Evolutionary conservation across 2,888 invertebrate genomes (phyloP), one percentile per base, ranked within the genome.

Genomic region (Dascillus cervinus): DNA sequence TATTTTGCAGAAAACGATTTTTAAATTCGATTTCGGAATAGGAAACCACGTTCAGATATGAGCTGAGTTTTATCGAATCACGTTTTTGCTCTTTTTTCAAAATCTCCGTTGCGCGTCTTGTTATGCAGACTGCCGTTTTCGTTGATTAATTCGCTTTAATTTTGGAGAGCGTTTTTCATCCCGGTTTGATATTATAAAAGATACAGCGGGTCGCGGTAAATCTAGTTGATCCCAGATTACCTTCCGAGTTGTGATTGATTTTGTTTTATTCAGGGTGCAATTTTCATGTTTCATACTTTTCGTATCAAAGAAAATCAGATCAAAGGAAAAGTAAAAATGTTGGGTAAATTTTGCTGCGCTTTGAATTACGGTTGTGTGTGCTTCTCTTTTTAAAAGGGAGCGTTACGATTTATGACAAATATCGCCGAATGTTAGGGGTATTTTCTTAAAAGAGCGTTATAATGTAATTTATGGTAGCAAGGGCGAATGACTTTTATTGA

Each of bases 271-370:
- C 46, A 43, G 49, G 45, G 48, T 47, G 45, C 48, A 50, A 51
- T 51, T 49, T 53, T 51, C 49, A 49, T 45, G 47, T 46, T 52
- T 36, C 47, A 35, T 47, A 44, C 49, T 43, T 50, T 52, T 44
- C 47, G 42, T 50, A 51, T 53, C 50, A 50, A 50, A 50, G 50
- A 43, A 53, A 53, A 53, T 52, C 49, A 46, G 48, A 47, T 53
- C 52, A 53, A 53, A 52, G 46, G 36, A 40, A n/a, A 39, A 48
- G 40, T 38, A 36, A 33, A 31, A 29, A 40, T 29, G 39, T 38
- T 34, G 24, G 33, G 34, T n/a, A n/a, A n/a, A n/a, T n/a, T n/a
- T n/a, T n/a, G 22, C 37, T 34, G 31, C 29, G 34, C 38, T 39
- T 39, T 34, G 38, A 39, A 39, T 33, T 34, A 34, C 34, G 34